Evolutionary conservation across 2,797 vertebrate species (phyloP).

Genomic region (Myotis vivesi): DNA sequence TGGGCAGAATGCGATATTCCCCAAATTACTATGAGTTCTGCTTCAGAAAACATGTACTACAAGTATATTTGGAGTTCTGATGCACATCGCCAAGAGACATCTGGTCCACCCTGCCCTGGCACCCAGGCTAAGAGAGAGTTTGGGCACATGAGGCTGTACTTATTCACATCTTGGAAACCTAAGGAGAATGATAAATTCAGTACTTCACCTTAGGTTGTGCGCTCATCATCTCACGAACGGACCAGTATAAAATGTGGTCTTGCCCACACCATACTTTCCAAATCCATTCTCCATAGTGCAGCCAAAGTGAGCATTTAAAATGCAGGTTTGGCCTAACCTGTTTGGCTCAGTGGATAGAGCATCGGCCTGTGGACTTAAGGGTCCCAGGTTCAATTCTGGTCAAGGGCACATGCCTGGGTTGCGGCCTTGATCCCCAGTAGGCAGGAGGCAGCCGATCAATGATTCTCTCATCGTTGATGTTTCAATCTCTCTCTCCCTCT

Average conservation of each 20-base stretch:
- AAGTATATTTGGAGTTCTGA: background rate
- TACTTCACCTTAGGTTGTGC: background rate
- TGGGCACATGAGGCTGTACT: background rate
- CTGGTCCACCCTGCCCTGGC: background rate
- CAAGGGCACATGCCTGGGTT: too few species aligned
- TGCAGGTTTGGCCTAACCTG: background rate
- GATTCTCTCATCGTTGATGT: too few species aligned
- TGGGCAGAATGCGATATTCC: background rate
- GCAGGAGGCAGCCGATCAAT: too few species aligned
- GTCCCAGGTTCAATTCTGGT: too few species aligned
- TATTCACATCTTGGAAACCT: background rate
- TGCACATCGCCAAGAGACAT: background rate
- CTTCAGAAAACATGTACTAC: background rate
- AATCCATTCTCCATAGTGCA: background rate
- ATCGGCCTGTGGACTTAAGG: too few species aligned
- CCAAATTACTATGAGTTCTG: background rate
- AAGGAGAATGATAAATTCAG: background rate
- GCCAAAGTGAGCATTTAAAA: background rate
- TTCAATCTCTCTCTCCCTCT: too few species aligned
- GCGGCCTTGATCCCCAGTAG: too few species aligned
- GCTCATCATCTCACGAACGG: background rate
- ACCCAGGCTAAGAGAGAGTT: background rate
- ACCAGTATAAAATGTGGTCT: background rate
- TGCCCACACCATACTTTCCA: background rate
- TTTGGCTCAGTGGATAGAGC: too few species aligned